Percentiles rank a stretch among this genome's conserved stretches.
Conservation (phyloP, 2,888 invertebrate genomes). For the Drosophila borborema region DNA sequence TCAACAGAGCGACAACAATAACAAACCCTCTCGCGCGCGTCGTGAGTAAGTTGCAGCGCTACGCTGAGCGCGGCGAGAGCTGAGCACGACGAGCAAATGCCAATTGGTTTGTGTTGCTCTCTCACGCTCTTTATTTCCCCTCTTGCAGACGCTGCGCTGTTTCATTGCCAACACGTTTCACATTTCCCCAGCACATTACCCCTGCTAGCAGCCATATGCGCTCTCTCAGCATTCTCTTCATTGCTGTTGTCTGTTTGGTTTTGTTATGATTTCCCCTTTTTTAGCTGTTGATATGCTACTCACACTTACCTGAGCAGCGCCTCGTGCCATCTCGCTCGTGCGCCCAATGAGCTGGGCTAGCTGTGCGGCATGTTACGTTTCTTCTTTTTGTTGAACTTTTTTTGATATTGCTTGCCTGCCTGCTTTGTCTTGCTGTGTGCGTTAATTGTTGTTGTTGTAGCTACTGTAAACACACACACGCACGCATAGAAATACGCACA, state of each 20-base stretch:
- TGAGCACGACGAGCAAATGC: conserved; percentile 23
- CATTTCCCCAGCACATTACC: conserved; percentile 64
- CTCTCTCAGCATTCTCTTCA: conserved; percentile 16
- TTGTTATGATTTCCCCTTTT: conserved; percentile 38
- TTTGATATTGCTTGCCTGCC: conserved; percentile 17
- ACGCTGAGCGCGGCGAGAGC: conserved; percentile 28
- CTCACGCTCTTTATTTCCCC: conserved; percentile 50
- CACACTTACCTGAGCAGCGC: conserved; percentile 44
- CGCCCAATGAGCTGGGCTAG: conserved; percentile 63
- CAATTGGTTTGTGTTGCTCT: conserved; percentile 19
- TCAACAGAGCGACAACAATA: conserved; percentile 41
- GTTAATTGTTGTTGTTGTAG: conserved; percentile 52
- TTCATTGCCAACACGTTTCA: conserved; percentile 58
- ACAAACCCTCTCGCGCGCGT: conserved; percentile 30
- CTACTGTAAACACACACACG: conserved; percentile 35
- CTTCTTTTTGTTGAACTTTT: conserved; percentile 22
- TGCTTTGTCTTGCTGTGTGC: conserved; percentile 50
- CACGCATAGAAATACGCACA: conserved; percentile 16
- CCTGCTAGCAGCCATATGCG: conserved; percentile 46
- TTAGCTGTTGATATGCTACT: conserved; percentile 23
- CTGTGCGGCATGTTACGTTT: conserved; percentile 36
- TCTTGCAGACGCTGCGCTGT: conserved; percentile 70
- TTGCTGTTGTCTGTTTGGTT: conserved; percentile 16
- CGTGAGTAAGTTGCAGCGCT: conserved; percentile 12
- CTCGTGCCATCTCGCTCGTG: conserved; percentile 58